These are phyloP conservation scores for Bursaphelenchus mucronatus DNA, from an alignment of 1,140 invertebrate genomes.

Conservation along the genomic window DNA sequence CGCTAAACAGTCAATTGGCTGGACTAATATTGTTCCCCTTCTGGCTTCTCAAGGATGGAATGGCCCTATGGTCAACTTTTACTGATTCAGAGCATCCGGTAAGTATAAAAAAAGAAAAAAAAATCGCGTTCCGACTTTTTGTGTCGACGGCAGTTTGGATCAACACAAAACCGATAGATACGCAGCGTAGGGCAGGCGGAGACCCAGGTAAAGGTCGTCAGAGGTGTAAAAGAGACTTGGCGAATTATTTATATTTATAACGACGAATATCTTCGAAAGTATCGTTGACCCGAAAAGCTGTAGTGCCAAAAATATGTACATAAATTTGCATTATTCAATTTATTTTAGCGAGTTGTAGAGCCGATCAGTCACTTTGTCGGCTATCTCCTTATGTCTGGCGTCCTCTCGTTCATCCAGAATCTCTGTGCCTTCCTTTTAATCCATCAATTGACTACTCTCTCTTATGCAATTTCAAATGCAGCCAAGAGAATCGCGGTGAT, in stretches of 20 bases:
- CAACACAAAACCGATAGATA: too few relatives aligned
- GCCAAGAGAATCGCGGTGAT: slow-evolving; percentile 93
- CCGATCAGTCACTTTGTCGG: slow-evolving; percentile 53
- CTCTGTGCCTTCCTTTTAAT: slow-evolving; percentile 88
- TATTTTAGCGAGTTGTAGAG: slow-evolving; percentile 44
- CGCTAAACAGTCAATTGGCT: slow-evolving; percentile 74
- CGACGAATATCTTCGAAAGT: slow-evolving; percentile 39
- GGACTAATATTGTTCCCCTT: slow-evolving; percentile 79
- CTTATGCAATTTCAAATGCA: slow-evolving; percentile 88
- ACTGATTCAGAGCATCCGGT: slow-evolving; percentile 9
- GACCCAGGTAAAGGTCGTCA: too few relatives aligned
- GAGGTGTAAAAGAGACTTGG: too few relatives aligned
- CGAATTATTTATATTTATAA: too few relatives aligned
- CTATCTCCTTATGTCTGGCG: slow-evolving; percentile 76
- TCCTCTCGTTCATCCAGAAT: slow-evolving; percentile 88
- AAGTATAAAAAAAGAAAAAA: background rate
- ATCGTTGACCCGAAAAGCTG: too few relatives aligned
- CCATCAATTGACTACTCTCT: slow-evolving; percentile 65
- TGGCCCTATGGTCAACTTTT: slow-evolving; percentile 46
- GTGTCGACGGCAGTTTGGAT: too few relatives aligned
- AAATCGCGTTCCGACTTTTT: too few relatives aligned
- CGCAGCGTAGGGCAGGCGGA: too few relatives aligned
- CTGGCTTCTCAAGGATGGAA: slow-evolving; percentile 75
- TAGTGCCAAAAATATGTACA: slow-evolving; percentile 32
- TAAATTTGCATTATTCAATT: slow-evolving; percentile 33